Evolutionary conservation across 1,140 invertebrate genomes (phyloP).

Genomic region (Cyphomyrmex costatus): DNA sequence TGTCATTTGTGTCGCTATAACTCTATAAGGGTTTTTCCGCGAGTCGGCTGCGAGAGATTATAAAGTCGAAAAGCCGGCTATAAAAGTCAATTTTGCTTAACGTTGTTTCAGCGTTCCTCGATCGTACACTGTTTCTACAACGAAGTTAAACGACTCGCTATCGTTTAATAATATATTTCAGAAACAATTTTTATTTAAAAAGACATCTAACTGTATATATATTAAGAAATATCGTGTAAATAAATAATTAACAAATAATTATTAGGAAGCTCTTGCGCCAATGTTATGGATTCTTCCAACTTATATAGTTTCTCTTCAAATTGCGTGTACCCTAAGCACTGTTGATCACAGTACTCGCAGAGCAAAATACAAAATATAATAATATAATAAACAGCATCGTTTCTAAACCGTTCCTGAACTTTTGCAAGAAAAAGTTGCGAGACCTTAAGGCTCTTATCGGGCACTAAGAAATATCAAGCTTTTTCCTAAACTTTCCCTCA

Average conservation of each 20-base stretch:
- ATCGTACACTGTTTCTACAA: neutral
- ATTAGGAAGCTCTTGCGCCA: neutral
- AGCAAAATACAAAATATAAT: conserved; percentile 46
- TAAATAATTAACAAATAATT: neutral
- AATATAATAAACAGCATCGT: conserved; percentile 50
- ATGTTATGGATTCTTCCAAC: neutral
- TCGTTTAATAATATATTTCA: neutral
- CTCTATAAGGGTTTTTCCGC: conserved; percentile 17
- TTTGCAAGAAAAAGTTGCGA: conserved; percentile 66
- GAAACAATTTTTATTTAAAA: neutral
- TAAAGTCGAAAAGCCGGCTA: conserved; percentile 4
- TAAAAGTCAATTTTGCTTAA: conserved; percentile 44
- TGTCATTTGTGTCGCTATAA: conserved; percentile 2
- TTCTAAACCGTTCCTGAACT: conserved; percentile 41
- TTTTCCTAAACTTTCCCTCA: conserved; percentile 56
- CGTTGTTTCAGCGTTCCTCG: neutral
- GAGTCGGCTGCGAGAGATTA: neutral
- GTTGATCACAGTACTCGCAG: neutral
- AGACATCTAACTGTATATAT: neutral
- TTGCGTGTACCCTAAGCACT: neutral
- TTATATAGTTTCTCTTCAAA: neutral
- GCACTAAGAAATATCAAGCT: conserved; percentile 64
- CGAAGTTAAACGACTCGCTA: neutral
- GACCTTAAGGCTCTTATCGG: conserved; percentile 67
- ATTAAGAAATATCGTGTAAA: neutral